These are phyloP conservation scores for Thryonomys swinderianus DNA, from an alignment of 2,113 vertebrate genomes.

Conservation along the genomic window DNA sequence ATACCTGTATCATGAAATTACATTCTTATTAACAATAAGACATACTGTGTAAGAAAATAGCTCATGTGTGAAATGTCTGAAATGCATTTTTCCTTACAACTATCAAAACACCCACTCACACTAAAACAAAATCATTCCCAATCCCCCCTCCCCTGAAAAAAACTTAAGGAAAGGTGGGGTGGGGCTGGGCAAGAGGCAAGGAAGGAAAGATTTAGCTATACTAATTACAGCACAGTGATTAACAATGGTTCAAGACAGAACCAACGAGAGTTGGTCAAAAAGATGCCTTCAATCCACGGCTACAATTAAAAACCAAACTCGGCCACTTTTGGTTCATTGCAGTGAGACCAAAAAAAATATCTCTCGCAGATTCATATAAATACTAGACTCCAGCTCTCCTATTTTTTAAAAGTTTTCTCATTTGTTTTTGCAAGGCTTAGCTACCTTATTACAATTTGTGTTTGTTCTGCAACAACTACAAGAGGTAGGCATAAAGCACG, in stretches of 20 bases:
- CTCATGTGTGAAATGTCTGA: conserved; percentile 88
- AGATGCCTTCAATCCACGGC: conserved; percentile 80
- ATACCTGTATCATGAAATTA: conserved; percentile 89
- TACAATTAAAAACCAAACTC: conserved; percentile 83
- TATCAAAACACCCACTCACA: conserved; percentile 82
- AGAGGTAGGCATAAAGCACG: conserved; percentile 89
- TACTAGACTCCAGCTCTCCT: conserved; percentile 83
- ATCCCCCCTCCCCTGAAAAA: conserved; percentile 62
- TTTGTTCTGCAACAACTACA: conserved; percentile 86
- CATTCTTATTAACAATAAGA: conserved; percentile 88
- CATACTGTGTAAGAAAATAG: conserved; percentile 89
- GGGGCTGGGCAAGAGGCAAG: conserved; percentile 44
- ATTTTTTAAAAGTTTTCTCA: conserved; percentile 66
- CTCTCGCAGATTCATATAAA: conserved; percentile 84
- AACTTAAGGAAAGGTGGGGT: conserved; percentile 79
- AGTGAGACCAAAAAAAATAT: conserved; percentile 79
- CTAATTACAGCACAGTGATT: conserved; percentile 89
- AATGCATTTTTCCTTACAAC: conserved; percentile 82
- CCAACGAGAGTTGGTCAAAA: conserved; percentile 87
- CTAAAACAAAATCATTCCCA: conserved; percentile 76
- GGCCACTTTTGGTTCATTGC: conserved; percentile 87
- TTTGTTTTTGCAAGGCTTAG: conserved; percentile 84
- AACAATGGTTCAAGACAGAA: conserved; percentile 88
- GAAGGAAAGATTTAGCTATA: conserved; percentile 78
- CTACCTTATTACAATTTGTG: conserved; percentile 79